Conservation (phyloP, 2,888 invertebrate genomes). For the Smittia sp. region DNA sequence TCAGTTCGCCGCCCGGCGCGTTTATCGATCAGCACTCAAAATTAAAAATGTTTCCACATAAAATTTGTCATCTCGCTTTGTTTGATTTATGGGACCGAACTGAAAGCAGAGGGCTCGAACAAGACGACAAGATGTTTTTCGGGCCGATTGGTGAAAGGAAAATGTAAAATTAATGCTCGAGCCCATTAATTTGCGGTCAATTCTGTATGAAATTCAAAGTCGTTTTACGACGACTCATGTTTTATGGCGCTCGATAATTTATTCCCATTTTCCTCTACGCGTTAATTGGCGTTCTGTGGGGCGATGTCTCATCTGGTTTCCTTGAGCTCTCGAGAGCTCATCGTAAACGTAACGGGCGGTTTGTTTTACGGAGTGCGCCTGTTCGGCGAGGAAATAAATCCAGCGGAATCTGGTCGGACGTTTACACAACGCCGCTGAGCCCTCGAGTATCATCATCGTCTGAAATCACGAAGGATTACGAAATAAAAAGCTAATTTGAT, state of each 20-base stretch:
- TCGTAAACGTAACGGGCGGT: too few species aligned
- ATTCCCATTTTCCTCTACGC: not conserved
- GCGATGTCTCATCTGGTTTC: not conserved
- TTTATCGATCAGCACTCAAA: not conserved
- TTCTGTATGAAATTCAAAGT: not conserved
- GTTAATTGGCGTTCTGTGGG: not conserved
- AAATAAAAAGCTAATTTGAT: conserved; percentile 28
- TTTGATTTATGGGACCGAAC: not conserved
- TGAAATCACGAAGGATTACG: conserved; percentile 11
- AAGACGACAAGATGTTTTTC: not conserved
- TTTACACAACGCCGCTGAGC: not conserved
- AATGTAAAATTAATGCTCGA: not conserved
- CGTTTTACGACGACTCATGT: conserved; percentile 4
- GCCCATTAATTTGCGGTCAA: conserved; percentile 16
- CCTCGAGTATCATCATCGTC: not conserved
- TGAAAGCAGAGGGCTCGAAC: not conserved
- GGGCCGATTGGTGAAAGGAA: not conserved
- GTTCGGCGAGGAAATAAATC: not conserved
- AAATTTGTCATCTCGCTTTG: not conserved
- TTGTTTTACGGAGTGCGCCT: not conserved
- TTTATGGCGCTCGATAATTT: conserved; percentile 20
- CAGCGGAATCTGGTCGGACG: not conserved
- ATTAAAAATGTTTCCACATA: not conserved
- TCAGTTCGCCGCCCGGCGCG: not conserved
- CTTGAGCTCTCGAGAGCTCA: not conserved